Conservation (phyloP, 2,888 invertebrate genomes). For the Pollenia angustigena region DNA sequence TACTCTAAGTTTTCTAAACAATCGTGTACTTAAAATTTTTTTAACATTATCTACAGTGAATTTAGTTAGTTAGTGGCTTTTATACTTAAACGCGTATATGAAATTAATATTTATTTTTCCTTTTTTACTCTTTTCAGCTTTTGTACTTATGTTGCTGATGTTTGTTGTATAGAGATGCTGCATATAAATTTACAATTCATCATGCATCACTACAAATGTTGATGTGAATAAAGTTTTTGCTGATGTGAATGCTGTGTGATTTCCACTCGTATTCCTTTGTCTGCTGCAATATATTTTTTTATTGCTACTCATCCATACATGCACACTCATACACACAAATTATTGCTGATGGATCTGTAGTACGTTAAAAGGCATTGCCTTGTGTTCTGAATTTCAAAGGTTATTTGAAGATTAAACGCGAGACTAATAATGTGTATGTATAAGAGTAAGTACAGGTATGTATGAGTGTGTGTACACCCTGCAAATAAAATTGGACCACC, state of each 20-base stretch:
- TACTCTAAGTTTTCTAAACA: no score
- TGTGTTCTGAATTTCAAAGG: constrained; percentile 34
- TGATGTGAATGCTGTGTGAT: constrained; percentile 33
- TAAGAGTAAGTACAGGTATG: not conserved
- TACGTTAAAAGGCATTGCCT: constrained; percentile 5
- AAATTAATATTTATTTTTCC: constrained; percentile 70
- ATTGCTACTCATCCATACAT: not conserved
- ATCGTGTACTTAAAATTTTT: no score
- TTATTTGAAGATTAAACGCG: constrained; percentile 38
- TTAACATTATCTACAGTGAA: constrained; percentile 6
- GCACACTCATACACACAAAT: not conserved
- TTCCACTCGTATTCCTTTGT: constrained; percentile 44
- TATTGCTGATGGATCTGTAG: constrained; percentile 7
- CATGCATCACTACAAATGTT: constrained; percentile 76
- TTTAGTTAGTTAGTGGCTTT: constrained; percentile 33
- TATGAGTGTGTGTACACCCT: not conserved
- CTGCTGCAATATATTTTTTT: constrained; percentile 44
- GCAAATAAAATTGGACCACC: no score
- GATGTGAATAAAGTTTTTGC: constrained; percentile 24
- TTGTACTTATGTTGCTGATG: not conserved
- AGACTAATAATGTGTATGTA: constrained; percentile 4
- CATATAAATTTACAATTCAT: constrained; percentile 82
- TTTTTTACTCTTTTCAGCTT: constrained; percentile 45
- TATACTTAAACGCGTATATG: constrained; percentile 44
- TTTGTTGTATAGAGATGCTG: constrained; percentile 74